Base-by-base conservation (phyloP, 2,797 vertebrate species). In the Molossus alvarezi region DNA sequence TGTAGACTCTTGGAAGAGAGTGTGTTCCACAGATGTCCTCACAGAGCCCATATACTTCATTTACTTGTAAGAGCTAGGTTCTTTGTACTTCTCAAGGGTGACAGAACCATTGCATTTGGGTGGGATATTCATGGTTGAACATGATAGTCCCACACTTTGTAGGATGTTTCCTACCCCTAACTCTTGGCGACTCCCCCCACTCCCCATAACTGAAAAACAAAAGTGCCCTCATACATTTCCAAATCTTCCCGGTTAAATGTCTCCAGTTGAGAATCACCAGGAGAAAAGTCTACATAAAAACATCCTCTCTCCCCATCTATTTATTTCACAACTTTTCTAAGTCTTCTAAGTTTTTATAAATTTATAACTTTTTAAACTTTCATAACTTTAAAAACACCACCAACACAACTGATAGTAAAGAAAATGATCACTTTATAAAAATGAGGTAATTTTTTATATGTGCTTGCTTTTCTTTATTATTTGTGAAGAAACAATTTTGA, bases 401-500 rank as follows among this genome's bases (percentile, higher is more conserved):
- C 67, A 90, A n/a, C 20, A 48, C 55, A 72, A 86, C 21, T 58
- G 5, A 55, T n/a, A 72, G 62, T 62, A 92, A 88, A 86, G 51
- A 33, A 77, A 93, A 73, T 1, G 15, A 37, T 25, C 21, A 41
- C 48, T 29, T 27, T 72, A 67, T 90, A 45, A 79, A 95, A 73
- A 91, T 73, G 20, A 48, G 27, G 18, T 73, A 29, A 57, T 37
- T 65, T 85, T 92, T 58, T 53, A 80, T 14, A 18, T 29, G 15
- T 88, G 37, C 82, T 77, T 86, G 33, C 6, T 95, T 7, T 25
- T 82, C 60, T 90, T 94, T 51, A 55, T 86, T 94, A 94, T 58
- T 93, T 91, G 23, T 86, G 64, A 93, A 81, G 73, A 91, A 95
- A 90, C n/a, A 55, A 73, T 82, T 92, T 75, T 21, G 51, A 88